Base-by-base conservation (phyloP, 2,113 vertebrate species). In the Nesoenas mayeri region DNA sequence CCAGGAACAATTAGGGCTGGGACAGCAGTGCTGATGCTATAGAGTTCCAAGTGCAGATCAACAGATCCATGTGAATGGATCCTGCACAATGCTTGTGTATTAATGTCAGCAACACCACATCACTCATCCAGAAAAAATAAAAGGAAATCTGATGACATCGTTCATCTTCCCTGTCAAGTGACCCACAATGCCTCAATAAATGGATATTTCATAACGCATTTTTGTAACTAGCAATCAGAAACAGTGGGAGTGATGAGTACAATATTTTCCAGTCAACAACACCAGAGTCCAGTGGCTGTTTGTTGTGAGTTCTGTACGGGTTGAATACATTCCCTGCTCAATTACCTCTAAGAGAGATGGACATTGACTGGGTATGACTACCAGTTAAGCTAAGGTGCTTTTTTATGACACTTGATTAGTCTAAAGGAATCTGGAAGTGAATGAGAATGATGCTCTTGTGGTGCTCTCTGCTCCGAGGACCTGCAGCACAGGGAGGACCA, bases 121-220 rank as follows among this genome's bases (percentile, higher is more conserved):
- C 5, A 5, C 34, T 89, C 71, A 82, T 69, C 71, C 70, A 85
- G 78, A 44, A 91, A 86, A 92, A 79, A 54, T 25, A 79, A 67
- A 86, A 88, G 47, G 14, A 85, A 81, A 75, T 64, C 38, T 67
- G 57, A 85, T 87, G 0, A 75, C 29, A 44, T 78, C 57, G 71
- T 89, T 80, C 24, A 71, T 82, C 81, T 89, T 92, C 56, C 54
- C 58, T 94, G 54, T 73, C 58, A 83, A 91, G 44, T 91, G 83
- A 88, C 75, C 73, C 2, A 0, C 51, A 84, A 47, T 75, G 38
- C 61, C 69, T 86, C 71, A 71, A 89, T 81, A 73, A 93, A 91
- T 42, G 65, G 78, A 25, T 64, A 64, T 93, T 94, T 89, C 70
- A 56, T 85, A 82, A 91, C 18, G 47, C 0, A 0, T 34, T 31